Evolutionary conservation across 2,888 invertebrate genomes (phyloP), one percentile per base, ranked within the genome.

Genomic region (Pinctada fucata): DNA sequence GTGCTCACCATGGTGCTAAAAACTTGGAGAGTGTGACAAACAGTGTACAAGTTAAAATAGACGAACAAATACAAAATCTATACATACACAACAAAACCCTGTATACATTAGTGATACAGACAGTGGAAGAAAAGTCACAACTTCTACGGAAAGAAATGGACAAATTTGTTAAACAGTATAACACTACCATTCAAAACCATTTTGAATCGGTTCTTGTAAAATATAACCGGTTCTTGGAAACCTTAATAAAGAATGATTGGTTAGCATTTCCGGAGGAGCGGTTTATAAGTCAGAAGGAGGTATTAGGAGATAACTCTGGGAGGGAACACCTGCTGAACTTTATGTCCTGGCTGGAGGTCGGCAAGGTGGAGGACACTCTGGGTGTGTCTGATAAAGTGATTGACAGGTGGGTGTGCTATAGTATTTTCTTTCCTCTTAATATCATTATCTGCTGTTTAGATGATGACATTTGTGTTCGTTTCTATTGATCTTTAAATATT

Each of bases 181-280:
- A 90, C 78, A 77, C 80, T 45, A 88, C 88, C 1, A 72, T 90
- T 13, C 83, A 86, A 31, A 78, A 83, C 49, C 84, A 88, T 58
- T 82, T 90, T 16, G 79, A 86, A 6, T 77, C 82, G 48, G 82
- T 89, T 72, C 80, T 85, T 8, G 75, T 83, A 1, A 87, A 84
- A 5, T 91, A 89, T 76, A 80, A 83, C 31, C 76, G 86, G 3
- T 90, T 90, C 78, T 82, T 91, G 48, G 84, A 84, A 63, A 84
- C 85, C 45, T 84, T 91, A 3, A 86, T 84, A 4, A 82, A 85
- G 5, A 91, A 89, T 74, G 81, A 84, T 45, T 92, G 91, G 91
- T 79, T 91, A 64, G 85, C 86, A 45, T 90, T 91, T 67, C 89
- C 91, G 5, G 82, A 86, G 58, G 85, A 89, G 72, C 80, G 88